Percentiles rank a stretch among this genome's conserved stretches.
These are phyloP conservation scores for Spinus olivaceus DNA, from an alignment of 2,797 vertebrate species.

Conservation along the genomic window DNA sequence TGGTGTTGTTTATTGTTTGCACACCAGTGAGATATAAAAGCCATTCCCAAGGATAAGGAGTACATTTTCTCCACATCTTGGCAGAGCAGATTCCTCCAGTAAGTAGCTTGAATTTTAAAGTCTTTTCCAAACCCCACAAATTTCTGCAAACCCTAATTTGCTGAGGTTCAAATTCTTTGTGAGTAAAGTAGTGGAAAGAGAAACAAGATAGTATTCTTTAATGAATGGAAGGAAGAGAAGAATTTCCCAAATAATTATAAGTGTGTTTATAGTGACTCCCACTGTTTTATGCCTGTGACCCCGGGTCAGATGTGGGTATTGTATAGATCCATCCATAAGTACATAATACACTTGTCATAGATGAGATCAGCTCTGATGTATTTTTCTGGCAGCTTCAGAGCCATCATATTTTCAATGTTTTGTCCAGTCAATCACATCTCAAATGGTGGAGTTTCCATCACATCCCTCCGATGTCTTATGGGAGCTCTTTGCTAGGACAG, in stretches of 20 bases:
- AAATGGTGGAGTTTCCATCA: slow-evolving; percentile 1
- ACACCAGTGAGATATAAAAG: not conserved
- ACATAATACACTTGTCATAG: slow-evolving; percentile 49
- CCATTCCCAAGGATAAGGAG: not conserved
- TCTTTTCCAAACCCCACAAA: not conserved
- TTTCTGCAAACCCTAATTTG: not conserved
- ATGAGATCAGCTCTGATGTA: slow-evolving; percentile 44
- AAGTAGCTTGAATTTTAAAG: not conserved
- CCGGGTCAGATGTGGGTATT: slow-evolving; percentile 38
- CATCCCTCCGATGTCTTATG: not conserved
- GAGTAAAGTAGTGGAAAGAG: slow-evolving; percentile 7
- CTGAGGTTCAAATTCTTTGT: not conserved
- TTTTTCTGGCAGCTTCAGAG: slow-evolving; percentile 40
- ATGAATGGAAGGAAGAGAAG: not conserved
- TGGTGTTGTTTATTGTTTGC: not conserved
- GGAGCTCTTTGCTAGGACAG: not conserved
- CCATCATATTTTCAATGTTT: slow-evolving; percentile 56
- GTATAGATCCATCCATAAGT: slow-evolving; percentile 42
- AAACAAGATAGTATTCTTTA: slow-evolving; percentile 32
- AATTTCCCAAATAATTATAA: slow-evolving; percentile 51
- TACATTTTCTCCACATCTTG: not conserved
- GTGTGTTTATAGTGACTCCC: slow-evolving; percentile 39
- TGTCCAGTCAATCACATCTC: slow-evolving; percentile 61
- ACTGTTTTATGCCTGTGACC: slow-evolving; percentile 34
- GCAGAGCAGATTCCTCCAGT: not conserved